These are phyloP conservation scores for Nymphalis polychloros DNA, from an alignment of 2,888 invertebrate species.

Conservation along the genomic window DNA sequence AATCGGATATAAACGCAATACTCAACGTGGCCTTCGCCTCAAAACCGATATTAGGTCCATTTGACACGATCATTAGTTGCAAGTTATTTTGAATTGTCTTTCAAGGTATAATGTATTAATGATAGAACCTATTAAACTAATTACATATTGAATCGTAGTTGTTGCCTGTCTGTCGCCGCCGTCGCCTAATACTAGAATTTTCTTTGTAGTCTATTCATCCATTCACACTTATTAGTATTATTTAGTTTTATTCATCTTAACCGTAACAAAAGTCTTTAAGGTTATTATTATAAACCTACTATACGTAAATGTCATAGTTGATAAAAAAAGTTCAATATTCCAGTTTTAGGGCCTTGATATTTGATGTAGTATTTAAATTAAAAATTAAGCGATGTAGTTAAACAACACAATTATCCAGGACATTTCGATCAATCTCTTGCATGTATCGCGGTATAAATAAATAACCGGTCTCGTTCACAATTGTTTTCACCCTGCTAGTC, in stretches of 20 bases:
- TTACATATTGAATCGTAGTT: conserved; percentile 9
- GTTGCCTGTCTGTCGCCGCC: neutral
- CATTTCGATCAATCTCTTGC: conserved; percentile 19
- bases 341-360: conserved; percentile 21
- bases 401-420: conserved; percentile 8
- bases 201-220: neutral
- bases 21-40: conserved; percentile 60
- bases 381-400: neutral
- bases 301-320: conserved; percentile 5
- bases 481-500: conserved; percentile 65
- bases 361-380: conserved; percentile 7
- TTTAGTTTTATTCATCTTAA: neutral
- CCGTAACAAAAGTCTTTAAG: neutral
- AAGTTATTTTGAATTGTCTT: conserved; percentile 54
- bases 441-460: conserved; percentile 17
- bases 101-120: conserved; percentile 48
- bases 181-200: neutral
- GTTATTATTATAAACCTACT: neutral
- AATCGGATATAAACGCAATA: conserved; percentile 35
- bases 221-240: neutral
- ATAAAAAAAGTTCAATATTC: conserved; percentile 13
- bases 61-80: conserved; percentile 59
- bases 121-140: conserved; percentile 40
- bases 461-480: conserved; percentile 62
- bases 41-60: conserved; percentile 65